Base-by-base conservation (phyloP, 2,888 invertebrate genomes). In the Amphipyra berbera region DNA sequence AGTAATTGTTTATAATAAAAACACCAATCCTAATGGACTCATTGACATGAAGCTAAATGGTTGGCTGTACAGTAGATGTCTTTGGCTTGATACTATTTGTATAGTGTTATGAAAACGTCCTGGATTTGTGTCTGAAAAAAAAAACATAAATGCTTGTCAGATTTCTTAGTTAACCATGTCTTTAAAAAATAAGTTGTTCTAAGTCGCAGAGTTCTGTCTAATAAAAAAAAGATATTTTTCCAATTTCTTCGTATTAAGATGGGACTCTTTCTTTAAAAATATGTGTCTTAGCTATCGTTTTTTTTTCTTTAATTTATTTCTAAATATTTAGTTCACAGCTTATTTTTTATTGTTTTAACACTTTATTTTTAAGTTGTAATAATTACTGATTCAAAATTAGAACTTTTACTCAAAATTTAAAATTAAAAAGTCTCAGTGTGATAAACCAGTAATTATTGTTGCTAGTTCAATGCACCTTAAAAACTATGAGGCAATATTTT, bases 11-110 rank as follows among this genome's bases (percentile, higher is more conserved):
- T 27, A 13, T 13, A 8, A 41, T 45, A 37, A 33, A 13, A 1
- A 69, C 72, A 72, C 30, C 6, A 68, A 73, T 68, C 74, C 52
- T 27, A 0, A 8, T 4, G 59, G 72, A 63, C 50, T 15, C 74
- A 79, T 77, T 84, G 80, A 83, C 57, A 76, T 76, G 79, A 83
- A 86, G 87, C 88, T 92, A 88, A 85, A 79, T 88, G 87, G 89
- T 89, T 91, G 90, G 90, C 91, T 93, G 92, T 92, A 92, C 85
- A 90, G 91, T 93, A 92, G 91, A 86, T 90, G 88, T 91, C 88
- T 89, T 88, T 88, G 82, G 92, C 92, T 93, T 92, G 88, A 87
- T 81, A 76, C 78, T 85, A 81, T 85, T 83, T 90, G 89, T 91
- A 89, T 90, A 88, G 88, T 86, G 79, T 82, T 87, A 84, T 81